phyloP scores from a whole-genome alignment of 2,888 invertebrate species.

The Drosophila neotestacea region DNA sequence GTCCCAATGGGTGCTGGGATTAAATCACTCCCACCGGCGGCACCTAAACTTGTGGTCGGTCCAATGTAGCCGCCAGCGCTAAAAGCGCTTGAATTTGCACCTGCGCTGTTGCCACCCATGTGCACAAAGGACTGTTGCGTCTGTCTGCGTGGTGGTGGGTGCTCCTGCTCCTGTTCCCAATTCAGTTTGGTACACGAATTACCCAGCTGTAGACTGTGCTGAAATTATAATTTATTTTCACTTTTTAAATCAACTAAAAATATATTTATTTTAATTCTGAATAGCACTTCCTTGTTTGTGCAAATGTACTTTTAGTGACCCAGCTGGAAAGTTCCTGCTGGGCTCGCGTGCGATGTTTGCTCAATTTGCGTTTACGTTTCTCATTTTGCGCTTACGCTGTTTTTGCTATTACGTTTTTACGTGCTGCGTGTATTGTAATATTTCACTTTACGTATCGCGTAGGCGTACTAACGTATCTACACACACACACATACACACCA shows the following conservation, averaged over 20 bases:
- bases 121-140: slow-evolving; percentile 47
- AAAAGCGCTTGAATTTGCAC: slow-evolving; percentile 74
- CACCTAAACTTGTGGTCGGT: slow-evolving; percentile 74
- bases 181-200: slow-evolving; percentile 59
- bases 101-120: slow-evolving; percentile 82
- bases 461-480: slow-evolving; percentile 54
- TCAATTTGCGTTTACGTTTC: slow-evolving; percentile 28
- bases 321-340: slow-evolving; percentile 7
- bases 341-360: neutral
- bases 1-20: slow-evolving; percentile 79
- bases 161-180: slow-evolving; percentile 42
- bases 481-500: slow-evolving; percentile 42
- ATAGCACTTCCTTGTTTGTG: slow-evolving; percentile 1
- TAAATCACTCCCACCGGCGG: slow-evolving; percentile 74
- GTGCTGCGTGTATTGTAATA: slow-evolving; percentile 42
- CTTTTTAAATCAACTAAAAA: neutral
- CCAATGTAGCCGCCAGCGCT: slow-evolving; percentile 82
- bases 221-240: slow-evolving; percentile 12
- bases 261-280: neutral
- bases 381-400: slow-evolving; percentile 25
- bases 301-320: neutral
- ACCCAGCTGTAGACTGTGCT: slow-evolving; percentile 54
- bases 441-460: slow-evolving; percentile 44
- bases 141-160: slow-evolving; percentile 38
- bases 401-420: slow-evolving; percentile 10